Conservation (phyloP, 2,113 vertebrate species). For the Laticauda laticaudata region DNA sequence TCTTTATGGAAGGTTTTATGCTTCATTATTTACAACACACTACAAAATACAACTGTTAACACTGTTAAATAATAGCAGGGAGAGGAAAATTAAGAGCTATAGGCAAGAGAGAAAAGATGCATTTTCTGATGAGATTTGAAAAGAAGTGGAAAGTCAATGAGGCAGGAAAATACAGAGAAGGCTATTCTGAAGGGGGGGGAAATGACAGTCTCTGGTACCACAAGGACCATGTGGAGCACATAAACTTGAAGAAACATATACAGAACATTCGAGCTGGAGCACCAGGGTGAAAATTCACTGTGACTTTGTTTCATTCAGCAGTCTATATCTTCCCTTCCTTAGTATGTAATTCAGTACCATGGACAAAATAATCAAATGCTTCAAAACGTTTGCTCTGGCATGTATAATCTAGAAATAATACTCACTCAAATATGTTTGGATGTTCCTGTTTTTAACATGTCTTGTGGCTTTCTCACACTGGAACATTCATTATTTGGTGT, state of each 20-base stretch:
- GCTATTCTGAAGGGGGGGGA: constrained; percentile 12
- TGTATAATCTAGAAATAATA: not conserved
- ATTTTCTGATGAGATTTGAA: constrained; percentile 36
- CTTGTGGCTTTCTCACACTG: not conserved
- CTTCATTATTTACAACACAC: constrained; percentile 45
- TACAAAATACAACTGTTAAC: constrained; percentile 33
- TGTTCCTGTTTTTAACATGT: not conserved
- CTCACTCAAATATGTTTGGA: not conserved
- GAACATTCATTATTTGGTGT: not conserved
- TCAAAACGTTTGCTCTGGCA: not conserved
- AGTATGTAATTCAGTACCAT: not conserved
- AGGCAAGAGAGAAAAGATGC: constrained; percentile 32
- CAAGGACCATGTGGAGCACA: constrained; percentile 5
- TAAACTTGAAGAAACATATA: constrained; percentile 14
- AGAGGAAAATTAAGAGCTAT: constrained; percentile 38
- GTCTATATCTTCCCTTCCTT: constrained; percentile 11
- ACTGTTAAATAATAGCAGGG: constrained; percentile 44
- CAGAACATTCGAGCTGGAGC: not conserved
- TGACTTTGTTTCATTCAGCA: not conserved
- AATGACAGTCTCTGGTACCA: constrained; percentile 6
- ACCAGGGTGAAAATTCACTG: not conserved
- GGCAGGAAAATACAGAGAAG: constrained; percentile 33
- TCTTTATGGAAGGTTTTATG: constrained; percentile 59
- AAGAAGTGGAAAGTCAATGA: constrained; percentile 12
- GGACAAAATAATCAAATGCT: not conserved